Conservation (phyloP, 1,140 invertebrate genomes). For the Papilio glaucus region DNA sequence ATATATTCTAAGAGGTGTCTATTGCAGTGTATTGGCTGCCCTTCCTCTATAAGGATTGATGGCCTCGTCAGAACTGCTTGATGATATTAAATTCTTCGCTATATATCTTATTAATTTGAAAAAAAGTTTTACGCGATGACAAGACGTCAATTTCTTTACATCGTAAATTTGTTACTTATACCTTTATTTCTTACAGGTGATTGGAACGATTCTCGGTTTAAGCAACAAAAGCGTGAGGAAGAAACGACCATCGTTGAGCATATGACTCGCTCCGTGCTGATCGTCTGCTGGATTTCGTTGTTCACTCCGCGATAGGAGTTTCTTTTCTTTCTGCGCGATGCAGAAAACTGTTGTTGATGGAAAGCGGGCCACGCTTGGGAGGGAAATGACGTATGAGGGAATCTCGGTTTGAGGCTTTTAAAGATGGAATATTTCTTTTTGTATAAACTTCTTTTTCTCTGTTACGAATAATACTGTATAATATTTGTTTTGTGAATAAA, state of each 20-base stretch:
- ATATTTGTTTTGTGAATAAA: slow-evolving; percentile 3
- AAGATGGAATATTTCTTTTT: slow-evolving; percentile 16
- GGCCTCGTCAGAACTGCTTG: no score
- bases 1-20: background rate
- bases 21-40: no score
- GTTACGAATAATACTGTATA: slow-evolving; percentile 3
- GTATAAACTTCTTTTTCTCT: slow-evolving; percentile 19
- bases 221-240: slow-evolving; percentile 89
- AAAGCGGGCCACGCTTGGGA: slow-evolving; percentile 27
- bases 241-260: slow-evolving; percentile 90
- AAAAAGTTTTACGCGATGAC: background rate
- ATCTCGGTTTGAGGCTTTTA: slow-evolving; percentile 34
- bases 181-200: slow-evolving; percentile 77
- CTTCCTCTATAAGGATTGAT: background rate
- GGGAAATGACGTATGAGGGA: slow-evolving; percentile 31
- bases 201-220: slow-evolving; percentile 90
- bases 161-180: slow-evolving; percentile 30
- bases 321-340: slow-evolving; percentile 63
- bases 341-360: slow-evolving; percentile 53
- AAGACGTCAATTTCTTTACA: slow-evolving; percentile 85
- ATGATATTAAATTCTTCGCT: no score
- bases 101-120: no score
- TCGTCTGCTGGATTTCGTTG: slow-evolving; percentile 57
- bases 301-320: slow-evolving; percentile 75
- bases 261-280: slow-evolving; percentile 72